These are phyloP conservation scores for Torymus auratus DNA, from an alignment of 2,888 invertebrate genomes.

Conservation along the genomic window DNA sequence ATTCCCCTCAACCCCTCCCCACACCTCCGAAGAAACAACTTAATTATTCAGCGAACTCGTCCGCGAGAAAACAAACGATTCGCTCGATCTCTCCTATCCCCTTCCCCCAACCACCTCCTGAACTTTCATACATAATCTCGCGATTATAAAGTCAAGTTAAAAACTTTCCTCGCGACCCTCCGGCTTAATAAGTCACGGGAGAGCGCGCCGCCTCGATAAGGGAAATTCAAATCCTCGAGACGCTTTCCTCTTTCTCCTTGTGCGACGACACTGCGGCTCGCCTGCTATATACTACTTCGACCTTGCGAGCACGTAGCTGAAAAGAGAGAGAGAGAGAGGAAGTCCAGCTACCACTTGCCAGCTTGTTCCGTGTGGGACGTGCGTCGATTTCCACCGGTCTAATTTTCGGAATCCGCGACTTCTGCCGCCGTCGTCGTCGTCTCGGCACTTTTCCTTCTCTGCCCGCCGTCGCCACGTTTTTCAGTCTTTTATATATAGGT, in stretches of 20 bases:
- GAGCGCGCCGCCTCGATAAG: not conserved
- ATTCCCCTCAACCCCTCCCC: too few relatives aligned
- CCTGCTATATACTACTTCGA: constrained; percentile 60
- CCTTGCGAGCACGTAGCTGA: constrained; percentile 57
- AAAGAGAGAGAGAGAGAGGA: constrained; percentile 47
- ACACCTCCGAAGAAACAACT: constrained; percentile 1
- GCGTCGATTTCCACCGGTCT: constrained; percentile 67
- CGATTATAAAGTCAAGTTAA: constrained; percentile 51
- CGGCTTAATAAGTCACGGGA: constrained; percentile 40
- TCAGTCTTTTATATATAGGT: not conserved
- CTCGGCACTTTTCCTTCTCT: constrained; percentile 13
- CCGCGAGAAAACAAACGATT: constrained; percentile 21
- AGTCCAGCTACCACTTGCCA: constrained; percentile 64
- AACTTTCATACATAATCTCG: constrained; percentile 25
- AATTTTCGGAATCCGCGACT: constrained; percentile 59
- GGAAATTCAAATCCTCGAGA: constrained; percentile 43
- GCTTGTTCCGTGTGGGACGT: constrained; percentile 66
- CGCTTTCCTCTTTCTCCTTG: not conserved
- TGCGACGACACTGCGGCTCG: constrained; percentile 6
- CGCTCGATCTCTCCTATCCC: too few relatives aligned
- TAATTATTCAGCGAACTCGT: constrained; percentile 16
- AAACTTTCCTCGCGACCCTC: constrained; percentile 25
- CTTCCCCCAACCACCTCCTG: not conserved
- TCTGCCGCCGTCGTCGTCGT: constrained; percentile 5
- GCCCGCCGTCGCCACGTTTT: not conserved